A percentile compares a stretch with the other conserved stretches of the same genome.
Conservation (phyloP, 2,888 invertebrate species). For the Caenorhabditis panamensis region DNA sequence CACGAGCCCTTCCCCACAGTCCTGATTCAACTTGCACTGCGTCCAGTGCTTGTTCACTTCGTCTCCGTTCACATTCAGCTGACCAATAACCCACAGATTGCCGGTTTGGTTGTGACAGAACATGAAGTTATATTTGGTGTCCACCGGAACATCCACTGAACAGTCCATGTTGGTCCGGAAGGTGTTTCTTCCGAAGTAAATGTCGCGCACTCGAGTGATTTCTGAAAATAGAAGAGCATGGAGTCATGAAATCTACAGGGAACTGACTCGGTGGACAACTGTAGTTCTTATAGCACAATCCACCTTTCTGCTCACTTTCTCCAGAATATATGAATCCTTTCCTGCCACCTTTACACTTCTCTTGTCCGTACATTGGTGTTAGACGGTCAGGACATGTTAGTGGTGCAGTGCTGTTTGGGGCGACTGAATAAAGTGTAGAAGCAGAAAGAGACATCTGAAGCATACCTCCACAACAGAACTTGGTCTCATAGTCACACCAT, state of each 20-base stretch:
- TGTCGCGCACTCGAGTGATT: slow-evolving; percentile 6
- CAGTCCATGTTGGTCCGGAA: slow-evolving; percentile 48
- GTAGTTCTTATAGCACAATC: slow-evolving; percentile 45
- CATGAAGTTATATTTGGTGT: slow-evolving; percentile 29
- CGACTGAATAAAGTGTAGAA: slow-evolving; percentile 10
- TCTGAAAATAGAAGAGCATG: slow-evolving; percentile 7
- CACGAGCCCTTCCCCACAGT: slow-evolving; percentile 37
- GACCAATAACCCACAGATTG: slow-evolving; percentile 42
- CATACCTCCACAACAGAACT: slow-evolving; percentile 30
- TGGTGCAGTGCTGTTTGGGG: background rate
- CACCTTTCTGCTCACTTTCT: slow-evolving; percentile 31
- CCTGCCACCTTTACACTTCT: slow-evolving; percentile 13
- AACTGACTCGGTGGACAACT: slow-evolving; percentile 40
- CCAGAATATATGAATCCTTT: slow-evolving; percentile 38
- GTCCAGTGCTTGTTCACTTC: slow-evolving; percentile 44
- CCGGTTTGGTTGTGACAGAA: slow-evolving; percentile 45
- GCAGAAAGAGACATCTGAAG: no score
- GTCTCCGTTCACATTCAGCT: slow-evolving; percentile 48
- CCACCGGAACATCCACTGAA: background rate
- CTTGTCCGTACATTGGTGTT: slow-evolving; percentile 45
- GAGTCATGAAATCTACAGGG: background rate
- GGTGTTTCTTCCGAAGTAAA: slow-evolving; percentile 17
- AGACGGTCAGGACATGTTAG: slow-evolving; percentile 40
- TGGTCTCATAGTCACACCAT: slow-evolving; percentile 45
- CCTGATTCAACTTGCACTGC: slow-evolving; percentile 20